Conservation (phyloP, 2,888 invertebrate species). For the Oasisia sp. region DNA sequence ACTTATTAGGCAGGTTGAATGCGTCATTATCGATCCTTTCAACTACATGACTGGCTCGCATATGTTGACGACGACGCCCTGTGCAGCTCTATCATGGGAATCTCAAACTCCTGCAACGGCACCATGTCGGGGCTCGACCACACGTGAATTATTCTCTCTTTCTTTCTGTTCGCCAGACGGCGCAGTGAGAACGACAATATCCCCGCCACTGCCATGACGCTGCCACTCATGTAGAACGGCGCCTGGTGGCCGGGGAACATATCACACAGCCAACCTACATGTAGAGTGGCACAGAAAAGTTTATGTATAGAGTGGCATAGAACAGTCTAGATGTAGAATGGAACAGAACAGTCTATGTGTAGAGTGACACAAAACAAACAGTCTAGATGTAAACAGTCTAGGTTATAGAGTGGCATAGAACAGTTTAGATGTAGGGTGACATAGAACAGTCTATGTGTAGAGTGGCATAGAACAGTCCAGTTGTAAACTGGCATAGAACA, state of each 20-base stretch:
- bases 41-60: background rate
- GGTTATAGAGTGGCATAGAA: constrained; percentile 56
- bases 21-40: background rate
- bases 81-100: background rate
- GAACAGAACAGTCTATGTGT: constrained; percentile 18
- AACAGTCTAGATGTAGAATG: constrained; percentile 54
- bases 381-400: too few relatives aligned
- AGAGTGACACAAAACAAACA: constrained; percentile 58
- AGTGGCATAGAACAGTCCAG: constrained; percentile 17
- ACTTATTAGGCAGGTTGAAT: background rate
- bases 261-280: constrained; percentile 90
- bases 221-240: constrained; percentile 92
- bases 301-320: constrained; percentile 53
- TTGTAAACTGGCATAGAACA: constrained; percentile 53
- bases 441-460: constrained; percentile 74
- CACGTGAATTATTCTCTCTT: background rate
- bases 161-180: background rate
- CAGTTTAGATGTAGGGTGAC: constrained; percentile 54
- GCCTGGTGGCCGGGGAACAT: constrained; percentile 84
- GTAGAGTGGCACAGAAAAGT: constrained; percentile 65
- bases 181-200: constrained; percentile 74
- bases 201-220: constrained; percentile 86
- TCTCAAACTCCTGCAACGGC: background rate
- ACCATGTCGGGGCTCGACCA: background rate
- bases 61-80: background rate